Percentiles rank a stretch among this genome's conserved stretches.
Evolutionary conservation across 2,888 invertebrate genomes (phyloP).

Genomic region (Drosophila ustulata): DNA sequence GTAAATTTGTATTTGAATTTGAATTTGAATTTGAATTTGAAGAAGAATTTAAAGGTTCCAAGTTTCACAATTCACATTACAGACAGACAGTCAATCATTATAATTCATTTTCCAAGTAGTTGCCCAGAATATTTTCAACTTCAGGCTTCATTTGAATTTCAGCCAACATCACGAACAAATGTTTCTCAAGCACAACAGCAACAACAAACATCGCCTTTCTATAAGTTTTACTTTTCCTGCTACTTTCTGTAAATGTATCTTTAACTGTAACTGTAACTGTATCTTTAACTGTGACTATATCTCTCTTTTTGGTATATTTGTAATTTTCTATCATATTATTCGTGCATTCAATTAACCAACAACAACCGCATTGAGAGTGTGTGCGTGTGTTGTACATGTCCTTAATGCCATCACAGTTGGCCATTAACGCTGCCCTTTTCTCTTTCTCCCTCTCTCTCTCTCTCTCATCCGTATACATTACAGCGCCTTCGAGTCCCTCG

Average conservation of each 20-base stretch:
- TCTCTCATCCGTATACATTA: constrained; percentile 66
- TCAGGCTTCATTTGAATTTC: constrained; percentile 40
- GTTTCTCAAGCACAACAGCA: constrained; percentile 17
- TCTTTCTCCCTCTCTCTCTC: constrained; percentile 16
- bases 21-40: constrained; percentile 15
- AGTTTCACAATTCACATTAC: constrained; percentile 22
- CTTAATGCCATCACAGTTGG: constrained; percentile 38
- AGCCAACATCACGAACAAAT: constrained; percentile 20
- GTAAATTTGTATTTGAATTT: constrained; percentile 15
- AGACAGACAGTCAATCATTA: constrained; percentile 31
- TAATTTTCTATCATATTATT: constrained; percentile 47
- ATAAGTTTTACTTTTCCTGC: constrained; percentile 35
- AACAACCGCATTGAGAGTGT: constrained; percentile 46
- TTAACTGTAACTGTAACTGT: constrained; percentile 25
- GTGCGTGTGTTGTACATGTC: constrained; percentile 40
- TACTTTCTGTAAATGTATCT: constrained; percentile 35
- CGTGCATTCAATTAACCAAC: constrained; percentile 62
- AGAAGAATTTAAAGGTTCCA: constrained; percentile 7
- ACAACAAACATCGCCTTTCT: constrained; percentile 6
- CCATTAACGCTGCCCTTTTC: constrained; percentile 58
- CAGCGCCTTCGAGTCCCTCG: constrained; percentile 96
- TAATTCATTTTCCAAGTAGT: constrained; percentile 18
- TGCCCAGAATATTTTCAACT: constrained; percentile 47
- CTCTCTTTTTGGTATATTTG: constrained; percentile 27
- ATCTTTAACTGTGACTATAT: constrained; percentile 38